These are phyloP conservation scores for Drosophila parthenogenetica DNA, from an alignment of 2,888 invertebrate genomes.

Conservation along the genomic window DNA sequence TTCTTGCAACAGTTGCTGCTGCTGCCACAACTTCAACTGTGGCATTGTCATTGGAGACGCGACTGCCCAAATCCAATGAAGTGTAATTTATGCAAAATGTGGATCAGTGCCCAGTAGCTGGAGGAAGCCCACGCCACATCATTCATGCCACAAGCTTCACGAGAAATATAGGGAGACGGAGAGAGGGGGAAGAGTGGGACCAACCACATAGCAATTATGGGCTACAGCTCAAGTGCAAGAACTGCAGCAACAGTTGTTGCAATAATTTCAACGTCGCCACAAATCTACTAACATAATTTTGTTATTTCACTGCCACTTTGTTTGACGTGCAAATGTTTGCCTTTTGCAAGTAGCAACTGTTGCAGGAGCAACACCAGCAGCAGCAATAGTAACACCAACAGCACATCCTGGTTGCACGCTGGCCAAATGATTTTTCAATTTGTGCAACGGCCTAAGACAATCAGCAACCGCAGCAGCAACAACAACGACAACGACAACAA, in stretches of 20 bases:
- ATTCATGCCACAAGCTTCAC: slow-evolving; percentile 72
- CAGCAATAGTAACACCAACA: slow-evolving; percentile 21
- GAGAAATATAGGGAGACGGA: not conserved
- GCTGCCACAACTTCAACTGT: slow-evolving; percentile 14
- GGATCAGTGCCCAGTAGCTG: slow-evolving; percentile 51
- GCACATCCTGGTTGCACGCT: slow-evolving; percentile 59
- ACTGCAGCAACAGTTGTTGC: slow-evolving; percentile 34
- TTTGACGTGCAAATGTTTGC: slow-evolving; percentile 79
- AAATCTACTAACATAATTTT: slow-evolving; percentile 81
- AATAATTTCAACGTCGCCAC: slow-evolving; percentile 76
- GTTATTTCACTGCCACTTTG: slow-evolving; percentile 81
- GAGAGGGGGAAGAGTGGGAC: slow-evolving; percentile 26
- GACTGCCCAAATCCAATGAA: slow-evolving; percentile 77
- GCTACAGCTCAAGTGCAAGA: slow-evolving; percentile 51
- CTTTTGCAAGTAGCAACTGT: slow-evolving; percentile 42
- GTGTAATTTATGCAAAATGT: slow-evolving; percentile 78
- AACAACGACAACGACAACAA: slow-evolving; percentile 30
- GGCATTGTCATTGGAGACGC: slow-evolving; percentile 64
- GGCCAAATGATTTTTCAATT: slow-evolving; percentile 80
- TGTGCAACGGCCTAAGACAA: slow-evolving; percentile 66
- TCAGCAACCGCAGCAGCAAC: slow-evolving; percentile 53
- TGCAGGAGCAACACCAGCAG: slow-evolving; percentile 11
- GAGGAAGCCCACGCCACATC: slow-evolving; percentile 76
- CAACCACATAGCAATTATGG: slow-evolving; percentile 72
- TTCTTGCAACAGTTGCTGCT: slow-evolving; percentile 8